These are phyloP conservation scores for Gryllus bimaculatus DNA, from an alignment of 1,140 invertebrate species.

Conservation along the genomic window DNA sequence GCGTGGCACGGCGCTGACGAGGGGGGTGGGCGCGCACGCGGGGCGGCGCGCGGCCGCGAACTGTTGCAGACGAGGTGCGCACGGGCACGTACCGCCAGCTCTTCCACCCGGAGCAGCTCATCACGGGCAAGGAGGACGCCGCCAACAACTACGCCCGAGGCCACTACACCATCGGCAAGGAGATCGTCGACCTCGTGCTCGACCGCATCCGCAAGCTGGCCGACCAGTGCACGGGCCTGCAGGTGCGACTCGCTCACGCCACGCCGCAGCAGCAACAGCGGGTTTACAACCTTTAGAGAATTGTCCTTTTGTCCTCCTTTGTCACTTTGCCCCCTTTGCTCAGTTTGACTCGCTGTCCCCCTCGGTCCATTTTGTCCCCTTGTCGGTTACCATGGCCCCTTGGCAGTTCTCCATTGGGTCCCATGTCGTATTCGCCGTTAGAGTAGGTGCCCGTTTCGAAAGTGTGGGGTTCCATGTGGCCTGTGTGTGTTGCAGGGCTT, in stretches of 20 bases:
- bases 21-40: no score
- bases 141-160: slow-evolving; percentile 78
- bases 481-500: slow-evolving; percentile 55
- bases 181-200: slow-evolving; percentile 70
- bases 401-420: no score
- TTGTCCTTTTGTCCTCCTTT: no score
- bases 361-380: no score
- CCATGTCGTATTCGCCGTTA: no score
- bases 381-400: no score
- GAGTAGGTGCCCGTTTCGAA: no score
- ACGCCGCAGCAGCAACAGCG: slow-evolving; percentile 46
- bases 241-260: slow-evolving; percentile 66
- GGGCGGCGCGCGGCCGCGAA: slow-evolving; percentile 25
- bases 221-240: slow-evolving; percentile 69
- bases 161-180: slow-evolving; percentile 81
- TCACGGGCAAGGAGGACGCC: slow-evolving; percentile 64
- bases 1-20: no score
- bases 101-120: slow-evolving; percentile 52
- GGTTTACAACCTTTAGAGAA: no score
- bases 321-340: no score
- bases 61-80: slow-evolving; percentile 40
- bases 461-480: background rate
- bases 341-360: no score
- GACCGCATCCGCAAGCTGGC: slow-evolving; percentile 64
- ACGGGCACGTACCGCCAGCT: slow-evolving; percentile 46